Conservation (phyloP, 2,888 invertebrate species). For the Sesia bembeciformis region DNA sequence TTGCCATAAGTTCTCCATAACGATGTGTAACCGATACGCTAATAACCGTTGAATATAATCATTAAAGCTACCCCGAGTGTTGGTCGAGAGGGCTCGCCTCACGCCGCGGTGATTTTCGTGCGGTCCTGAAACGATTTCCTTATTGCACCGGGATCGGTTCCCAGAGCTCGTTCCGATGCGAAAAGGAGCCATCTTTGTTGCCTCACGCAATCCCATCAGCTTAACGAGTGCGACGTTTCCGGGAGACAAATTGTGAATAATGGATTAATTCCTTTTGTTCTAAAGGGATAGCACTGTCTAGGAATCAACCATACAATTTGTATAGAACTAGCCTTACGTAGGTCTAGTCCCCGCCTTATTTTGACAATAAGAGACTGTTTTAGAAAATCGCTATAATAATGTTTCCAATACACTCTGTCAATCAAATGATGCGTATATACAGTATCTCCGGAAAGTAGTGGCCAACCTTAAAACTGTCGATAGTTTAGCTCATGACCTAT, state of each 20-base stretch:
- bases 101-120: conserved; percentile 59
- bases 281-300: no score
- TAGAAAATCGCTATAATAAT: no score
- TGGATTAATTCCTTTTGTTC: not conserved
- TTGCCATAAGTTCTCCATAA: conserved; percentile 3
- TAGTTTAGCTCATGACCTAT: no score
- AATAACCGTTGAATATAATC: conserved; percentile 38
- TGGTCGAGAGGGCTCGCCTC: conserved; percentile 23
- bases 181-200: conserved; percentile 33
- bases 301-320: no score
- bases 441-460: no score
- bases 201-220: conserved; percentile 28
- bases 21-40: conserved; percentile 15
- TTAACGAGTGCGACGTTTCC: not conserved
- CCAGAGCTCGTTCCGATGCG: conserved; percentile 37
- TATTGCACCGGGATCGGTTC: conserved; percentile 54
- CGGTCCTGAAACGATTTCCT: conserved; percentile 56
- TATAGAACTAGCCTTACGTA: no score
- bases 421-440: no score
- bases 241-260: not conserved
- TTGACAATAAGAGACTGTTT: no score
- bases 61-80: conserved; percentile 37
- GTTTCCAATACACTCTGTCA: no score
- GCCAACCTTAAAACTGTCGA: no score
- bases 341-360: no score